A percentile compares a stretch with the other conserved stretches of the same genome.
phyloP scores from a whole-genome alignment of 2,797 vertebrate species.

The Pseudotriccus pelzelni region DNA sequence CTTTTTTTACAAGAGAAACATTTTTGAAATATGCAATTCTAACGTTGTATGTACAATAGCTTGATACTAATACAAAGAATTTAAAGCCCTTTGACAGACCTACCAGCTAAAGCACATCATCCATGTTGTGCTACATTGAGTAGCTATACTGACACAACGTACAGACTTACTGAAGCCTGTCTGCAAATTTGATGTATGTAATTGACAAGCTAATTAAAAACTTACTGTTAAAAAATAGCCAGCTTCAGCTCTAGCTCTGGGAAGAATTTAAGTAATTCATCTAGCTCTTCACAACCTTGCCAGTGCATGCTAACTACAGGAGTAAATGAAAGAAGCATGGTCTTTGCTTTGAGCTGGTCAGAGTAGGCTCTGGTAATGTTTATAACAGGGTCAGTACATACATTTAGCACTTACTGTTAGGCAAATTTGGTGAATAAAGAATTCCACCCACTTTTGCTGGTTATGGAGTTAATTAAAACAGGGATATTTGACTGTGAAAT shows the following conservation, averaged over 20 bases:
- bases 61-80: neutral
- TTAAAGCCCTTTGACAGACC: neutral
- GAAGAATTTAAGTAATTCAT: neutral
- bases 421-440: neutral
- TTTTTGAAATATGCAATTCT: rapidly evolving
- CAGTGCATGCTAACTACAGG: neutral
- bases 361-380: neutral
- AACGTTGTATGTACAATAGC: neutral
- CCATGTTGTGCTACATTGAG: neutral
- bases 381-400: neutral
- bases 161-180: neutral
- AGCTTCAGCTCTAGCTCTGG: neutral
- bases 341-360: neutral
- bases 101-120: neutral
- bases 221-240: neutral
- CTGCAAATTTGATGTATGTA: neutral
- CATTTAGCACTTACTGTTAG: neutral
- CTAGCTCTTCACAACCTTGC: neutral
- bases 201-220: neutral
- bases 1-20: neutral
- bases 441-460: neutral
- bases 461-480: neutral
- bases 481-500: neutral
- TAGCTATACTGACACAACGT: neutral
- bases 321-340: neutral